Conservation (phyloP, 2,888 invertebrate species). For the Cerastis leucographa region DNA sequence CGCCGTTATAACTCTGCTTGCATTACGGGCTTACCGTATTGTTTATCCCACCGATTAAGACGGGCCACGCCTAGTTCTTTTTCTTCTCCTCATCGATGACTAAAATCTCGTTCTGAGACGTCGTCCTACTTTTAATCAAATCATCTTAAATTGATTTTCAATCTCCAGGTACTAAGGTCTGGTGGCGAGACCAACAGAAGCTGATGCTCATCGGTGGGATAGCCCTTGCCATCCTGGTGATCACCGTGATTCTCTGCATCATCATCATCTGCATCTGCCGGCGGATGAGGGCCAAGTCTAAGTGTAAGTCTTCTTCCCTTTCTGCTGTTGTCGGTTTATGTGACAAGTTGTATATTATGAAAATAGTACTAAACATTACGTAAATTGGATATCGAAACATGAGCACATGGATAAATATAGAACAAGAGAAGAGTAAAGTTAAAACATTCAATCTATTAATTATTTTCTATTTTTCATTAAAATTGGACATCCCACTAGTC, state of each 20-base stretch:
- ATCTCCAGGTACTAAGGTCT: conserved; percentile 93
- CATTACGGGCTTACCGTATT: too few relatives aligned
- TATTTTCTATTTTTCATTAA: background rate
- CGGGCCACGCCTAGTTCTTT: background rate
- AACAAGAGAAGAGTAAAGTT: background rate
- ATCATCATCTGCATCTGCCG: conserved; percentile 96
- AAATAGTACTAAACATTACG: background rate
- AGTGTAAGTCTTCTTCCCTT: conserved; percentile 92
- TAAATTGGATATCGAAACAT: background rate
- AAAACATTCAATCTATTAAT: background rate
- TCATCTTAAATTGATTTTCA: background rate
- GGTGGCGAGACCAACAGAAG: conserved; percentile 96
- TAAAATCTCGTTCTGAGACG: background rate
- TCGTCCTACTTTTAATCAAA: background rate
- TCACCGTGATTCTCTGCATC: conserved; percentile 95
- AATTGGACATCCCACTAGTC: background rate
- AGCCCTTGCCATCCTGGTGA: conserved; percentile 88
- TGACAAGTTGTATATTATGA: conserved; percentile 37
- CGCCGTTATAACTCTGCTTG: too few relatives aligned
- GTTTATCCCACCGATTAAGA: too few relatives aligned
- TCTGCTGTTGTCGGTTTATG: conserved; percentile 25
- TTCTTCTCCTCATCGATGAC: background rate
- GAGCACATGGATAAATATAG: background rate
- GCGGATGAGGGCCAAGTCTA: conserved; percentile 94
- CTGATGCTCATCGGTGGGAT: conserved; percentile 92